Evolutionary conservation across 2,888 invertebrate species (phyloP).

Genomic region (Neoitamus cyanurus): DNA sequence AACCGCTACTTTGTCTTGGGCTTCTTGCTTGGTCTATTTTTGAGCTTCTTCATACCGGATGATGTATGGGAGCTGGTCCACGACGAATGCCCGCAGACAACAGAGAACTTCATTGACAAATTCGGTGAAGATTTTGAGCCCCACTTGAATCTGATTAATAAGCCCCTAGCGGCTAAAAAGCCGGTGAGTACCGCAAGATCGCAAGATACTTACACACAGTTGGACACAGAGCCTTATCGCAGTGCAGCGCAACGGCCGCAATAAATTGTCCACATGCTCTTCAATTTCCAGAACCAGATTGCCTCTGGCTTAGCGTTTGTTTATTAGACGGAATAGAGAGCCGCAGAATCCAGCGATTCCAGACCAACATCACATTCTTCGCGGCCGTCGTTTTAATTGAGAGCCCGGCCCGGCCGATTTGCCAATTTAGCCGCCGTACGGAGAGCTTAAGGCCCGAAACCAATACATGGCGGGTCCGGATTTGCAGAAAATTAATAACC

Average conservation of each 20-base stretch:
- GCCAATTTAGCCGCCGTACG: constrained; percentile 26
- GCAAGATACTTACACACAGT: not conserved
- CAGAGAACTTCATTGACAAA: constrained; percentile 63
- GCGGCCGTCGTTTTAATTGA: constrained; percentile 26
- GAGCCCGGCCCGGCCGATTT: constrained; percentile 15
- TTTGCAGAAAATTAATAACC: constrained; percentile 14
- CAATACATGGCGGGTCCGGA: not conserved
- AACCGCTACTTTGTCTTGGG: constrained; percentile 65
- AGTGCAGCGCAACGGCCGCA: not conserved
- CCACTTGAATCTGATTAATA: constrained; percentile 65
- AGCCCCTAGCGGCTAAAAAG: constrained; percentile 66
- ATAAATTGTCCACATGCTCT: constrained; percentile 31
- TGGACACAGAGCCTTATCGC: not conserved
- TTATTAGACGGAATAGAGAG: not conserved
- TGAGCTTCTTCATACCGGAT: constrained; percentile 64
- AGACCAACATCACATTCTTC: constrained; percentile 12
- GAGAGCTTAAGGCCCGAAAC: not conserved
- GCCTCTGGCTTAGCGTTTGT: not conserved
- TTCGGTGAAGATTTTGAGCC: constrained; percentile 66
- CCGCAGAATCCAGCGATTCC: not conserved
- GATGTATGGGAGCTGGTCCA: constrained; percentile 64
- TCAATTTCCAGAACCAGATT: constrained; percentile 30
- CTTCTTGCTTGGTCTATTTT: constrained; percentile 62
- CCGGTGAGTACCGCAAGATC: constrained; percentile 59
- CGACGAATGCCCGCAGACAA: constrained; percentile 65